Evolutionary conservation across 1,140 invertebrate species (phyloP), one percentile per base, ranked within the genome.

Genomic region (Littorina saxatilis): DNA sequence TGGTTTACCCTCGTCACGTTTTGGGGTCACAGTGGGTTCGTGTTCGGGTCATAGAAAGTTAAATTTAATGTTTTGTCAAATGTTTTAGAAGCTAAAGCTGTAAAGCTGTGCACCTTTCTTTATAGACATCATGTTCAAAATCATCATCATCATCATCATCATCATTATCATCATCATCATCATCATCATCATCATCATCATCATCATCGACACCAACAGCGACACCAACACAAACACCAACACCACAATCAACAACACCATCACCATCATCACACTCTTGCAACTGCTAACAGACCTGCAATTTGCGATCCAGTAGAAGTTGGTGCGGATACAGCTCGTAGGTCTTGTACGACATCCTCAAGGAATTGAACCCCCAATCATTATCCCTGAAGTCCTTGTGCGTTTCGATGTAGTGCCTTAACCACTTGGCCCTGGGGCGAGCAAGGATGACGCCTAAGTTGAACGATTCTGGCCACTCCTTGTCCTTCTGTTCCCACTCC

Each of bases 311-410:
- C 37, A 82, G 55, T 2, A 32, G 55, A 5, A 87, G 17, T 23
- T 63, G n/a, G 9, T 80, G 68, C 0, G 85, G 82, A 37, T 84
- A 55, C 35, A 37, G 35, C 39, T 84, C 83, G 27, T 79, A 79
- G 68, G 78, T 68, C n/a, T 75, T 83, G 76, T 86, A 84, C 7
- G 83, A 74, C 79, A 84, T 80, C 15, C 27, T 27, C 0, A 78
- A 20, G 15, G 75, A 76, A 43, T 82, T 84, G 55, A 68, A 84
- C 11, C 17, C n/a, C 80, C 80, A 86, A 27, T 80, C 43, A 0
- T 70, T 74, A n/a, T 79, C 55, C 32, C 58, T n/a, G 50, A 76
- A 86, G 17, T 47, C 23, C 27, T 52, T 58, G 47, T 47, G 70
- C 17, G 63, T 43, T 9, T 27, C 39, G 13, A 63, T 29, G 17